Percentiles rank a stretch among this genome's conserved stretches.
Conservation (phyloP, 92 coral and sea anemone genomes). For the Siderastrea radians region DNA sequence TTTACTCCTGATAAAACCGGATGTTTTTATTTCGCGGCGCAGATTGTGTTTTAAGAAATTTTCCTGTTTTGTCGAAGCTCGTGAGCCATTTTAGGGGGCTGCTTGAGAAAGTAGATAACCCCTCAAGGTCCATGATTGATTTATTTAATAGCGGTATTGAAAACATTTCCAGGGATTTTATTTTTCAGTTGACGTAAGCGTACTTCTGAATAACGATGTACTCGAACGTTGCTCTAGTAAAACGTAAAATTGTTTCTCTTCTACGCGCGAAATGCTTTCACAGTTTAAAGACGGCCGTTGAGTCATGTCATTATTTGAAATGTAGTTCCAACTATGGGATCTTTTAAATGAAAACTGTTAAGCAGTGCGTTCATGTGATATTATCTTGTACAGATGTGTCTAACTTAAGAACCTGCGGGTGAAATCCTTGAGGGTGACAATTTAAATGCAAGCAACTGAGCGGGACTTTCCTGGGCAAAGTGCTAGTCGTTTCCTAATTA, state of each 20-base stretch:
- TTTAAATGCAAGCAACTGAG: neutral
- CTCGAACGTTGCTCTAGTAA: neutral
- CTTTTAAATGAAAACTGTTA: neutral
- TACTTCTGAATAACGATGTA: neutral
- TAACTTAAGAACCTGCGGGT: neutral
- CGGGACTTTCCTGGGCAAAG: neutral
- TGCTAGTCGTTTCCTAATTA: too few species aligned
- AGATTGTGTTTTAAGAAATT: slow-evolving; percentile 23
- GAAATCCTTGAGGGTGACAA: neutral
- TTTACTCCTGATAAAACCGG: slow-evolving; percentile 25
- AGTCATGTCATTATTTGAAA: neutral
- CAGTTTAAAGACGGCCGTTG: neutral
- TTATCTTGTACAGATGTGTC: neutral
- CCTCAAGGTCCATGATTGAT: neutral
- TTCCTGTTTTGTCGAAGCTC: slow-evolving; percentile 48
- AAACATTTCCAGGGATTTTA: neutral
- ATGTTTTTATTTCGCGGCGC: slow-evolving; percentile 20
- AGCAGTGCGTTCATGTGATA: neutral
- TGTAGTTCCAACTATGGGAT: neutral
- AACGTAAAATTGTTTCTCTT: neutral
- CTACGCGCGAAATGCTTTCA: neutral
- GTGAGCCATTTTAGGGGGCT: neutral
- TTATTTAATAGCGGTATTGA: neutral
- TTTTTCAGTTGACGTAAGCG: neutral
- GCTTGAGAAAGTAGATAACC: slow-evolving; percentile 1